Evolutionary conservation across 1,140 invertebrate species (phyloP), one percentile per base, ranked within the genome.

Genomic region (Eupeodes corollae): DNA sequence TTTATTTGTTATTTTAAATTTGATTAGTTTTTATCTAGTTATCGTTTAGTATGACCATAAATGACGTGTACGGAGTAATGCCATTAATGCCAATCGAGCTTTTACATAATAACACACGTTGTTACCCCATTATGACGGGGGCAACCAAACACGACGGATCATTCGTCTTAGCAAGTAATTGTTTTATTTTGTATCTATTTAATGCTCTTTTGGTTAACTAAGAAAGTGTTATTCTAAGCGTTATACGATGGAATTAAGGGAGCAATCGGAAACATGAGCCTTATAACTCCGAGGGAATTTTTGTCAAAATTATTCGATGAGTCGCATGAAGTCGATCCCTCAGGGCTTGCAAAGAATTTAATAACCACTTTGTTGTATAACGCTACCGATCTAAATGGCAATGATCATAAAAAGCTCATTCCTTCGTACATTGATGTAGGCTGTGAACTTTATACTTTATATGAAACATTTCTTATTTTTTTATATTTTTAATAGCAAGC

Each of bases 111-210:
- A 55, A 49, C 38, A 37, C 55, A 12, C 51, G 47, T 14, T 42
- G 48, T 0, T 51, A 62, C 37, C 59, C 65, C 0, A 13, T 65
- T n/a, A 49, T 68, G 46, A 57, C 61, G 6, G 65, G 65, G 6
- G 61, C 63, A 13, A 68, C 65, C 1, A 53, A 67, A 42, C 60
- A 68, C 42, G 65, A 68, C 48, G 65, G 65, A 5, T 55, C 59
- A 5, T 67, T 65, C 47, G 52, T 60, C 6, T 32, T 67, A 34
- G 60, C 60, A 42, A 51, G 64, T 67, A 37, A 50, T 53, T 57
- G 12, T 5, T 33, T 8, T 26, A 6, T 14, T n/a, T 44, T 21
- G 18, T 21, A 21, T 42, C 18, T 34, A 19, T 10, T 2, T 33
- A 31, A 42, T 8, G 26, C 10, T 19, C 14, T 8, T 26, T 43